phyloP scores from a whole-genome alignment of 1,140 invertebrate genomes.

The Penaeus indicus region DNA sequence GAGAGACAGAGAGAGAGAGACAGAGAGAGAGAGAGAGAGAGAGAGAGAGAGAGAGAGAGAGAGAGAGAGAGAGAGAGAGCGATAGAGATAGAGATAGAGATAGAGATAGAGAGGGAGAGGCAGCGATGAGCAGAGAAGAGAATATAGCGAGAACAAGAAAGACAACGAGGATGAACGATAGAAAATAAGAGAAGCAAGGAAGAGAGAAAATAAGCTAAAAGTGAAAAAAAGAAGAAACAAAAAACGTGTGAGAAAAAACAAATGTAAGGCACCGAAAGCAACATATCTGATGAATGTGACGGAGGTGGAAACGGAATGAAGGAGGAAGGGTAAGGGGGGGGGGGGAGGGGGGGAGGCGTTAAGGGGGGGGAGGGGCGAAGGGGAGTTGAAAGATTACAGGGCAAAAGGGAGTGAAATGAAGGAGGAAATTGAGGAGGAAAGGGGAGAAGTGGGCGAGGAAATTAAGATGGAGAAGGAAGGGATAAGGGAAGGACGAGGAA shows the following conservation, averaged over 20 bases:
- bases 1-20: not conserved
- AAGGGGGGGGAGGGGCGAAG: not conserved
- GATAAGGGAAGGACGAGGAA: too few species aligned
- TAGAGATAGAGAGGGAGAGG: too few species aligned
- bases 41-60: not conserved
- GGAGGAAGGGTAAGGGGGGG: not conserved
- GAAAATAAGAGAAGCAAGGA: not conserved
- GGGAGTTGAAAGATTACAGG: not conserved
- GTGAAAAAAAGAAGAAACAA: slow-evolving; percentile 1
- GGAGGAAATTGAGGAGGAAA: too few species aligned
- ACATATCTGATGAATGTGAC: too few species aligned
- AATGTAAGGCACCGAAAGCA: too few species aligned
- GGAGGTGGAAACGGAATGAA: not conserved
- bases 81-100: not conserved
- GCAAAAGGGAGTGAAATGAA: too few species aligned
- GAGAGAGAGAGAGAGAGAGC: too few species aligned
- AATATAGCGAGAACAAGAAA: not conserved
- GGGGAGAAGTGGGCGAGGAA: not conserved
- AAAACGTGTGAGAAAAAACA: not conserved
- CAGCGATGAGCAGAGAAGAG: too few species aligned
- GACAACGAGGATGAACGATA: not conserved
- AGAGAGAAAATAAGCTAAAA: not conserved
- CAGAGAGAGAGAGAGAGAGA: not conserved
- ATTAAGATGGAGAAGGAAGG: not conserved
- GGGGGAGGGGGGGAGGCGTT: not conserved